Evolutionary conservation across 2,113 vertebrate species (phyloP).

Genomic region (Silurus glanis): DNA sequence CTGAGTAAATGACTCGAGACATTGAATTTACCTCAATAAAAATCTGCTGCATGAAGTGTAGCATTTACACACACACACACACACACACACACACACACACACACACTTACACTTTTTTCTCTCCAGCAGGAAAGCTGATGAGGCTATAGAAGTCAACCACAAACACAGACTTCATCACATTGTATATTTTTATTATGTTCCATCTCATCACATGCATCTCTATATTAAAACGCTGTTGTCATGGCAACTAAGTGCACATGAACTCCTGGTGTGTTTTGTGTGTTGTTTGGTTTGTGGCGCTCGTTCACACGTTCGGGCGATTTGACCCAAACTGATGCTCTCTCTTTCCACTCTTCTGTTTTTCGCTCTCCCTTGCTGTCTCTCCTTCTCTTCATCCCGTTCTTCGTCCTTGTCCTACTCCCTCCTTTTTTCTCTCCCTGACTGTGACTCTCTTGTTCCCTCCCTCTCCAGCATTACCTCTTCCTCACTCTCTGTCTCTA

Average conservation of each 20-base stretch:
- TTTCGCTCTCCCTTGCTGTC: neutral
- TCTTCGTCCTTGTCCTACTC: neutral
- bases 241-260: conserved; percentile 6
- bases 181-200: neutral
- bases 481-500: neutral
- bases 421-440: neutral
- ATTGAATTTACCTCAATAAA: neutral
- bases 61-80: neutral
- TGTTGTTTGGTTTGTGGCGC: neutral
- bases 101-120: neutral
- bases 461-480: neutral
- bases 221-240: neutral
- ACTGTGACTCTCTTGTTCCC: neutral
- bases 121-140: neutral
- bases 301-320: neutral
- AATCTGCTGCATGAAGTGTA: neutral
- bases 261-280: neutral
- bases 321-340: neutral
- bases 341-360: neutral
- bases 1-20: neutral
- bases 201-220: neutral
- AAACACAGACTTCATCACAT: neutral
- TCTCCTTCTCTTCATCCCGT: neutral
- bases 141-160: neutral
- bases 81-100: neutral